A percentile compares a stretch with the other conserved stretches of the same genome.
Evolutionary conservation across 2,113 vertebrate genomes (phyloP).

Genomic region (Rhinichthys klamathensis): DNA sequence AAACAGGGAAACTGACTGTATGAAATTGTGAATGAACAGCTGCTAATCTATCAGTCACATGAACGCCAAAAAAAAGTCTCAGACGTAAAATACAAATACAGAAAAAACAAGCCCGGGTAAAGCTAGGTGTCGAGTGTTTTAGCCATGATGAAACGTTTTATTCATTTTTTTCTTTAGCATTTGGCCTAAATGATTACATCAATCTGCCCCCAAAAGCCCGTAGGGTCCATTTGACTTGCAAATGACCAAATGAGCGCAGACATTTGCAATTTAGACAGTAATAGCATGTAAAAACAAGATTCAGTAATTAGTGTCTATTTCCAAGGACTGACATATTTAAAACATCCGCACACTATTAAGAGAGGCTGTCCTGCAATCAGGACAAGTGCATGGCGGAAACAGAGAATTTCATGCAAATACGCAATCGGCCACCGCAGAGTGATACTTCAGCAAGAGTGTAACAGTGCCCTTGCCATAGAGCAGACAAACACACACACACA

Average conservation of each 20-base stretch:
- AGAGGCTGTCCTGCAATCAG: constrained; percentile 79
- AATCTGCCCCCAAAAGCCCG: constrained; percentile 73
- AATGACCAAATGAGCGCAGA: constrained; percentile 73
- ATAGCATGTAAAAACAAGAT: constrained; percentile 77
- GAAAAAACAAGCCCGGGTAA: constrained; percentile 30
- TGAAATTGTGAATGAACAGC: constrained; percentile 16
- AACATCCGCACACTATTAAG: constrained; percentile 81
- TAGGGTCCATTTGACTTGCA: constrained; percentile 80
- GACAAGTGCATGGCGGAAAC: constrained; percentile 69
- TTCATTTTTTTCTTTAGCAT: constrained; percentile 68
- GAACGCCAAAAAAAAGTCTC: neutral
- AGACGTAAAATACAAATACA: neutral
- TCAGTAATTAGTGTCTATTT: constrained; percentile 84
- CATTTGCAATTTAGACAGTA: constrained; percentile 78
- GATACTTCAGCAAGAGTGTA: constrained; percentile 62
- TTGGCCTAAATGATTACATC: constrained; percentile 80
- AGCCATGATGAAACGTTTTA: constrained; percentile 73
- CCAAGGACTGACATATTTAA: constrained; percentile 82
- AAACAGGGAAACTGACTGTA: neutral
- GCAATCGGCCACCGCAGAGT: constrained; percentile 67
- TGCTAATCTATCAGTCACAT: neutral
- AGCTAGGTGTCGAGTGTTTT: constrained; percentile 58
- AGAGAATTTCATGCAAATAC: constrained; percentile 76
- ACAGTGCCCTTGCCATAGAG: constrained; percentile 60
- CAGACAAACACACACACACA: constrained; percentile 51